phyloP scores from a whole-genome alignment of 2,888 invertebrate species.

The Callyntrura guangdongensis region DNA sequence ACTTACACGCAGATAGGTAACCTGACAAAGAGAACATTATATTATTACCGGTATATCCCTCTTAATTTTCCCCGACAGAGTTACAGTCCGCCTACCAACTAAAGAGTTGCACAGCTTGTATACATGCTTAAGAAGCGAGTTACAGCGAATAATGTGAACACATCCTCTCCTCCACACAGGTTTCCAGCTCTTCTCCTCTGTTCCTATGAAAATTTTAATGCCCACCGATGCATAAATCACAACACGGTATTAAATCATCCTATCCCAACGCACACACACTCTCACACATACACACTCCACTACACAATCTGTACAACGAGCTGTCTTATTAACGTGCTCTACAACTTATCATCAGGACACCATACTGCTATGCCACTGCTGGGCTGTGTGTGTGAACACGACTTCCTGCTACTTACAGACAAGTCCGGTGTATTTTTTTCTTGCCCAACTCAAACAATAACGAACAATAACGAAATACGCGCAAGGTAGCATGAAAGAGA shows the following conservation, averaged over 20 bases:
- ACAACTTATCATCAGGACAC: not conserved
- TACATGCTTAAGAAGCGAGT: not conserved
- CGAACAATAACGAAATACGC: not conserved
- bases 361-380: not conserved
- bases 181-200: not conserved
- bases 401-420: too few species aligned
- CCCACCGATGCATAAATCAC: conserved; percentile 29
- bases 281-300: not conserved
- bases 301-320: not conserved
- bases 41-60: too few species aligned
- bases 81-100: too few species aligned
- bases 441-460: not conserved
- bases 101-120: not conserved
- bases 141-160: not conserved
- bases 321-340: conserved; percentile 8
- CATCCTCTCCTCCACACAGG: not conserved
- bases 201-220: conserved; percentile 21
- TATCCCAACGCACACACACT: not conserved
- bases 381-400: too few species aligned
- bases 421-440: too few species aligned
- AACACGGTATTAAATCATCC: conserved; percentile 29
- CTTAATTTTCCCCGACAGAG: too few species aligned
- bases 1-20: not conserved
- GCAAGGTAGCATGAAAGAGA: too few species aligned
- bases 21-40: too few species aligned